These are phyloP conservation scores for Tuberolachnus salignus DNA, from an alignment of 2,888 invertebrate species.

Conservation along the genomic window DNA sequence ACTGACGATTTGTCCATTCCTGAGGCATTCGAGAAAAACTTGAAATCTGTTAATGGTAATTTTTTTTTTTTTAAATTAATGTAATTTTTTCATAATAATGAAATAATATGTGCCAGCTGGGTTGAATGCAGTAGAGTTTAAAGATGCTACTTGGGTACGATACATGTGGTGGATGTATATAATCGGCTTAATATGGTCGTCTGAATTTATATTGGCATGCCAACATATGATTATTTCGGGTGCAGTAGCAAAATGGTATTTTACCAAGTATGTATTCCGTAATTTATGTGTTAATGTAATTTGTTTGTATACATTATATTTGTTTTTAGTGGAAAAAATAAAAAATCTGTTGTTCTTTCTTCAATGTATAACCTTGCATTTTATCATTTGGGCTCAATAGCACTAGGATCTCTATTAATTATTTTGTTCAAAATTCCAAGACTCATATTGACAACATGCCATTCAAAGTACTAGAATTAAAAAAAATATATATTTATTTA, in stretches of 20 bases:
- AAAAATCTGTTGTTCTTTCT: slow-evolving; percentile 72
- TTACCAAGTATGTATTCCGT: slow-evolving; percentile 69
- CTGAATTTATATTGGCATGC: slow-evolving; percentile 92
- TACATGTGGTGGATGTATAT: slow-evolving; percentile 95
- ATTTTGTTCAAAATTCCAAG: slow-evolving; percentile 91
- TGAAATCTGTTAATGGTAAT: slow-evolving; percentile 41
- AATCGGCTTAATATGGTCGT: slow-evolving; percentile 88
- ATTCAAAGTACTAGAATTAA: slow-evolving; percentile 74
- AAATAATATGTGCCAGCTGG: slow-evolving; percentile 63
- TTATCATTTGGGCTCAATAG: slow-evolving; percentile 93
- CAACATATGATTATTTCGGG: slow-evolving; percentile 94
- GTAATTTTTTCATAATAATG: slow-evolving; percentile 17
- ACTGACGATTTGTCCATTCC: slow-evolving; percentile 15
- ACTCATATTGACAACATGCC: slow-evolving; percentile 84
- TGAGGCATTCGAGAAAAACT: slow-evolving; percentile 25
- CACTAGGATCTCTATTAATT: slow-evolving; percentile 91
- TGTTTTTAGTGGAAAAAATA: slow-evolving; percentile 59
- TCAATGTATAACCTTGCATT: slow-evolving; percentile 78
- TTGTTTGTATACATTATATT: slow-evolving; percentile 51
- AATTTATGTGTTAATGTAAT: slow-evolving; percentile 28
- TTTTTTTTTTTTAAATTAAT: slow-evolving; percentile 35
- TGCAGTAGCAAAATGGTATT: slow-evolving; percentile 93
- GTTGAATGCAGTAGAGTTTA: slow-evolving; percentile 73
- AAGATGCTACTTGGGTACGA: slow-evolving; percentile 79
- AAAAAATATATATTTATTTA: too few relatives aligned